phyloP scores from a whole-genome alignment of 2,113 vertebrate genomes.

The Gymnarchus niloticus region DNA sequence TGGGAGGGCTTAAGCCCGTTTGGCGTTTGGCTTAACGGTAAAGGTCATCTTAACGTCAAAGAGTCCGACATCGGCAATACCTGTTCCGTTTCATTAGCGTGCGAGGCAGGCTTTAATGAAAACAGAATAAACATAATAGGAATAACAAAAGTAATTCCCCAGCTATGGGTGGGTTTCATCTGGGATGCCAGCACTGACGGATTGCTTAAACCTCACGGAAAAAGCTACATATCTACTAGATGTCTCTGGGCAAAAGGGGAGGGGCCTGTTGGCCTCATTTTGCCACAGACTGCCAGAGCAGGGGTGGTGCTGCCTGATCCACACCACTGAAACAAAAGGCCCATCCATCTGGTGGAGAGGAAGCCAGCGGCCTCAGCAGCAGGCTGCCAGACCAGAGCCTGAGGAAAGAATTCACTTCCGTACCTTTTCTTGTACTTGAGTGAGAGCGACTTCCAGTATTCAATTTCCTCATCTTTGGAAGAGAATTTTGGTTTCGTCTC shows the following conservation, averaged over 20 bases:
- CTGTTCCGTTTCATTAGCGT: background rate
- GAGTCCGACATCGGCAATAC: too few relatives aligned
- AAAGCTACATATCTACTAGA: background rate
- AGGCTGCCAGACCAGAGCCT: background rate
- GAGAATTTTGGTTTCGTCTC: slow-evolving; percentile 80
- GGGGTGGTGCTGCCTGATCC: too few relatives aligned
- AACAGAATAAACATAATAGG: background rate
- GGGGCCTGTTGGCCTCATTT: background rate
- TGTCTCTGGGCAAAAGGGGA: background rate
- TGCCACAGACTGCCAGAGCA: background rate
- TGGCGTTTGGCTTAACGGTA: too few relatives aligned
- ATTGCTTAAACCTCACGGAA: background rate
- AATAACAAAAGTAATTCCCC: background rate
- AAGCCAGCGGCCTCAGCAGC: background rate
- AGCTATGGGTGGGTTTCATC: background rate
- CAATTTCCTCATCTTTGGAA: slow-evolving; percentile 88
- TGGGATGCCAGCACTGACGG: background rate
- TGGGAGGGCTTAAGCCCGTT: background rate
- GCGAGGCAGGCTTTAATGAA: background rate
- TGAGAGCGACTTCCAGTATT: slow-evolving; percentile 87
- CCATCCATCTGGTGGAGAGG: background rate
- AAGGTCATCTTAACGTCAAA: background rate
- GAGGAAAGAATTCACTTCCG: background rate
- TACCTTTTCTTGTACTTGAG: slow-evolving; percentile 90
- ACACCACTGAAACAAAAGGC: background rate